These are phyloP conservation scores for Sturmia bella DNA, from an alignment of 2,888 invertebrate species.

Conservation along the genomic window DNA sequence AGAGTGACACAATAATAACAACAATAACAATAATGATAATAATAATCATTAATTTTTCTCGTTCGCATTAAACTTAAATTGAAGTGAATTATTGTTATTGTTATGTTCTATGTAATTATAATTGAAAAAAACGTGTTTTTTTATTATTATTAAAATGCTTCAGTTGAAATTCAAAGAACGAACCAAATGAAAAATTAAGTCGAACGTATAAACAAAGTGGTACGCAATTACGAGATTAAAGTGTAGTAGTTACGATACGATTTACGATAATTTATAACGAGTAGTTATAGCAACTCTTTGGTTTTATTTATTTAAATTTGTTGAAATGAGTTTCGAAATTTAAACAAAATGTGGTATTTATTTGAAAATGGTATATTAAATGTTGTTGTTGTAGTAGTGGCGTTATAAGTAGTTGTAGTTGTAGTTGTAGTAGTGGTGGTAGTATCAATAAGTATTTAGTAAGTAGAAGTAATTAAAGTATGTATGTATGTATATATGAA, in stretches of 20 bases:
- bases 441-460: constrained; percentile 30
- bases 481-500: constrained; percentile 56
- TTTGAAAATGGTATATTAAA: constrained; percentile 50
- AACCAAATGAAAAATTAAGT: constrained; percentile 24
- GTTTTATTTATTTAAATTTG: constrained; percentile 25
- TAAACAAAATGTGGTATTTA: constrained; percentile 58
- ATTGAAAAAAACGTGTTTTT: constrained; percentile 34
- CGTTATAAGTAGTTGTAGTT: constrained; percentile 39
- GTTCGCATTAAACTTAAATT: not conserved
- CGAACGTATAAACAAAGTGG: constrained; percentile 51
- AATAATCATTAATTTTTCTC: not conserved
- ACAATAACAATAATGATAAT: constrained; percentile 36
- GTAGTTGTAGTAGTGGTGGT: constrained; percentile 39
- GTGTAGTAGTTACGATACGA: constrained; percentile 58
- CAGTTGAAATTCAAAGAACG: constrained; percentile 33
- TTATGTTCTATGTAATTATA: constrained; percentile 27
- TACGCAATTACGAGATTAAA: constrained; percentile 55
- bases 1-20: constrained; percentile 29
- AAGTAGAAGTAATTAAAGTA: constrained; percentile 49
- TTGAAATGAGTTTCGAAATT: constrained; percentile 59
- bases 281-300: constrained; percentile 67
- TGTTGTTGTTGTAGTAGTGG: constrained; percentile 59
- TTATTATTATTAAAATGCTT: constrained; percentile 23
- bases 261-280: constrained; percentile 60
- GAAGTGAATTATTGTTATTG: constrained; percentile 23